A percentile compares a stretch with the other conserved stretches of the same genome.
phyloP scores from a whole-genome alignment of 2,888 invertebrate genomes.

The Parascotia fuliginaria region DNA sequence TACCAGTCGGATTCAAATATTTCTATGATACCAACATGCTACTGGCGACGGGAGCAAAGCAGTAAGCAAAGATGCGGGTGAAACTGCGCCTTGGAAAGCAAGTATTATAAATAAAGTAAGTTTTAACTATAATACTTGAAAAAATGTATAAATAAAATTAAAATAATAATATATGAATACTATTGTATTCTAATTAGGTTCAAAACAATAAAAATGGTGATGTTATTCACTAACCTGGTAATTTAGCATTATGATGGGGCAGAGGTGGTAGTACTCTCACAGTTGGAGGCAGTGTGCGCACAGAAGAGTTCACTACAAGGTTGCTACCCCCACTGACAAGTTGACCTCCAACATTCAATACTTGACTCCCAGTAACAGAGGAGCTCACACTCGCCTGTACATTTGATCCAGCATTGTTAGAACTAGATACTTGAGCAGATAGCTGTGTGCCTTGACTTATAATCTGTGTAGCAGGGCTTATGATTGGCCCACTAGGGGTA shows the following conservation, averaged over 20 bases:
- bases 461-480: constrained; percentile 77
- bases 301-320: constrained; percentile 73
- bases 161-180: no score
- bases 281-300: constrained; percentile 73
- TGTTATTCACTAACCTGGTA: constrained; percentile 70
- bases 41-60: no score
- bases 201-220: no score
- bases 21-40: no score
- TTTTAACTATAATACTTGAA: no score
- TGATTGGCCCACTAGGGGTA: constrained; percentile 64
- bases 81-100: no score
- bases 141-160: no score
- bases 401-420: constrained; percentile 55
- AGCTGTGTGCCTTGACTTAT: constrained; percentile 80
- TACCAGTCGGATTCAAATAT: no score
- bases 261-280: constrained; percentile 76
- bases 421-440: constrained; percentile 66
- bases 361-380: constrained; percentile 63
- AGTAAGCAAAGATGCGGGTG: no score
- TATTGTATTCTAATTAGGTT: no score
- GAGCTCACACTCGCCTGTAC: constrained; percentile 62
- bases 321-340: constrained; percentile 67
- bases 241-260: constrained; percentile 69
- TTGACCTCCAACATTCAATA: constrained; percentile 73
- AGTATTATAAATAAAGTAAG: no score